Percentiles rank a stretch among this genome's conserved stretches.
phyloP scores from a whole-genome alignment of 2,113 vertebrate species.

The Dicrurus megarhynchus region DNA sequence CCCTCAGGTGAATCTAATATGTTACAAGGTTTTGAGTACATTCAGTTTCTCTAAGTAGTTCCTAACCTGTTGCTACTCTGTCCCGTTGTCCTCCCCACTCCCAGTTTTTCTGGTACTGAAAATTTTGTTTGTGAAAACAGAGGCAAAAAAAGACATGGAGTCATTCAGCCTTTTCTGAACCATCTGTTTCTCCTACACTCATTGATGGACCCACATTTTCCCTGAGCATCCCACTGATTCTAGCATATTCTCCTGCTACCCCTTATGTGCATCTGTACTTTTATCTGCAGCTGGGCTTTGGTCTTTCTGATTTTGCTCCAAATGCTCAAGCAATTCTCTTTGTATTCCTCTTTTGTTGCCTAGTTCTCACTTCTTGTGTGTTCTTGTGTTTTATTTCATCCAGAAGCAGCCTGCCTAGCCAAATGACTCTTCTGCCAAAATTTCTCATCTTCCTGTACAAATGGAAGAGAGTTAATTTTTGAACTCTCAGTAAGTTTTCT shows the following conservation, averaged over 20 bases:
- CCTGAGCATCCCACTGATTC: not conserved
- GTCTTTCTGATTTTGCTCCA: conserved; percentile 24
- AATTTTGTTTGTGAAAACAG: not conserved
- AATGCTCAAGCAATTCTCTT: conserved; percentile 1
- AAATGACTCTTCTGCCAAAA: not conserved
- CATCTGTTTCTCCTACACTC: conserved; percentile 4
- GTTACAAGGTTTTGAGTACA: not conserved
- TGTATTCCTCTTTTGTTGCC: not conserved
- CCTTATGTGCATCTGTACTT: not conserved
- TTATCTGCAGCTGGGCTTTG: not conserved
- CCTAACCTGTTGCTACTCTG: not conserved
- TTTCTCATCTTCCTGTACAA: not conserved
- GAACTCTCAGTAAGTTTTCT: not conserved
- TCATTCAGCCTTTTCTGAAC: conserved; percentile 6
- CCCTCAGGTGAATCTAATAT: not conserved
- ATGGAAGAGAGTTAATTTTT: not conserved
- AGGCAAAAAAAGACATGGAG: not conserved
- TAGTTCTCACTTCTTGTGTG: conserved; percentile 15
- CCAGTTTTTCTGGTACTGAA: not conserved
- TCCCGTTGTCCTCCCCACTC: not conserved
- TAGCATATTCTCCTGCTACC: not conserved
- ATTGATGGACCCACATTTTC: not conserved
- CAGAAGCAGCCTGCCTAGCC: conserved; percentile 7
- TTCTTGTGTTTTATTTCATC: not conserved
- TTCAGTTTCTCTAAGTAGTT: not conserved